phyloP scores from a whole-genome alignment of 2,888 invertebrate genomes.

The Monopis laevigella region DNA sequence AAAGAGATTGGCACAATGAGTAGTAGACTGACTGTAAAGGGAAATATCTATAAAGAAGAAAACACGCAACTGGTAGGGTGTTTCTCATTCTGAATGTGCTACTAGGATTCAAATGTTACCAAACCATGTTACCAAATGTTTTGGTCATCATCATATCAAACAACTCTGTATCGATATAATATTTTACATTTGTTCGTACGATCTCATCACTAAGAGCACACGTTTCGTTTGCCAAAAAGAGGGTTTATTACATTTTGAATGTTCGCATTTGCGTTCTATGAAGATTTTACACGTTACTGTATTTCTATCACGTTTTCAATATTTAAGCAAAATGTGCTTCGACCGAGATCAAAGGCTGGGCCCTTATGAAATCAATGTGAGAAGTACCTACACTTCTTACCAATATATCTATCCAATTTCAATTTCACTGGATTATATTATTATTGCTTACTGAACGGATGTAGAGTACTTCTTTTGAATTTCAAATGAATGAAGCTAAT shows the following conservation, averaged over 20 bases:
- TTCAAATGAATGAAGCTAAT: background rate
- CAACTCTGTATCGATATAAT: too few relatives aligned
- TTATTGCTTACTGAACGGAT: background rate
- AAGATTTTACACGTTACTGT: slow-evolving; percentile 14
- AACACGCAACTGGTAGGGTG: too few relatives aligned
- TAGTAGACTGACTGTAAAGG: too few relatives aligned
- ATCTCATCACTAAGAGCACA: slow-evolving; percentile 4
- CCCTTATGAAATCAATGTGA: slow-evolving; percentile 8
- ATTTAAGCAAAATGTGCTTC: slow-evolving; percentile 13
- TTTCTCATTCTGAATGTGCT: too few relatives aligned
- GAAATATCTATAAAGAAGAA: too few relatives aligned
- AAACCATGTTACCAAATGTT: too few relatives aligned
- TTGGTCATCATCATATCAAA: too few relatives aligned
- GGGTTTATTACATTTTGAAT: slow-evolving; percentile 11
- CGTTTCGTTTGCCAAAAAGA: slow-evolving; percentile 1
- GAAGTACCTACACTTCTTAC: background rate
- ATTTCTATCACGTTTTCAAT: slow-evolving; percentile 13
- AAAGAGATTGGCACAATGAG: too few relatives aligned
- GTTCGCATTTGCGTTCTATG: slow-evolving; percentile 11
- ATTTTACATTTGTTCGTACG: too few relatives aligned
- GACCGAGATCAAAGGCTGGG: slow-evolving; percentile 13
- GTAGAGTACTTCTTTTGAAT: background rate
- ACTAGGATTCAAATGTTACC: too few relatives aligned
- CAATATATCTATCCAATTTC: too few relatives aligned
- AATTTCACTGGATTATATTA: background rate